Evolutionary conservation across 2,797 vertebrate species (phyloP).

Genomic region (Schizopygopsis pylzovi): DNA sequence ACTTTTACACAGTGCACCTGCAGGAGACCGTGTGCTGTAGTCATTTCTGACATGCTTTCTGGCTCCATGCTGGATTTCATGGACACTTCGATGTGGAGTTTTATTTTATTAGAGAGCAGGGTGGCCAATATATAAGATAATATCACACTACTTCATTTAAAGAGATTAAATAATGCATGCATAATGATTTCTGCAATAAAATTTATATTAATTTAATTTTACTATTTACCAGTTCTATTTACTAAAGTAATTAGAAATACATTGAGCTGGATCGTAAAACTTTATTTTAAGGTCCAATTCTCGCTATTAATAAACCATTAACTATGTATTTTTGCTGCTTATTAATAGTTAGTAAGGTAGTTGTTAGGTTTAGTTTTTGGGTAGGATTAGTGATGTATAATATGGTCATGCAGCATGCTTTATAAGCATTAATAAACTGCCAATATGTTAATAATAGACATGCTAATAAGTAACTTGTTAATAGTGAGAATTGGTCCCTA

Average conservation of each 20-base stretch:
- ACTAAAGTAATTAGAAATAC: neutral
- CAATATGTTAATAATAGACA: neutral
- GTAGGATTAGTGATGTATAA: neutral
- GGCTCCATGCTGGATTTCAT: neutral
- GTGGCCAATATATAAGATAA: neutral
- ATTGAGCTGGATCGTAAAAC: too few species aligned
- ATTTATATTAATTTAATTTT: neutral
- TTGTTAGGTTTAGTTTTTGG: neutral
- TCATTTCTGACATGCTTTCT: conserved; percentile 10
- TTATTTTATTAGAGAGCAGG: neutral
- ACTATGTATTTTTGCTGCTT: neutral
- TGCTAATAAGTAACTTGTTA: too few species aligned
- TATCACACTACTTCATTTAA: neutral
- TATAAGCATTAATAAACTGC: neutral
- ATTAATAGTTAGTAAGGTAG: neutral
- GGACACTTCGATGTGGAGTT: neutral
- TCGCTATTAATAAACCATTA: neutral
- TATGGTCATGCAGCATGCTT: neutral
- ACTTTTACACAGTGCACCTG: conserved; percentile 10
- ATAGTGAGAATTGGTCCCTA: too few species aligned
- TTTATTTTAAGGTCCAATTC: neutral
- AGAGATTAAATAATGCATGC: neutral
- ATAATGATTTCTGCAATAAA: neutral
- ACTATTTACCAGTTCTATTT: neutral
- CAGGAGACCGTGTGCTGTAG: neutral